Evolutionary conservation across 2,113 vertebrate genomes (phyloP).

Genomic region (Nothoprocta perdicaria): DNA sequence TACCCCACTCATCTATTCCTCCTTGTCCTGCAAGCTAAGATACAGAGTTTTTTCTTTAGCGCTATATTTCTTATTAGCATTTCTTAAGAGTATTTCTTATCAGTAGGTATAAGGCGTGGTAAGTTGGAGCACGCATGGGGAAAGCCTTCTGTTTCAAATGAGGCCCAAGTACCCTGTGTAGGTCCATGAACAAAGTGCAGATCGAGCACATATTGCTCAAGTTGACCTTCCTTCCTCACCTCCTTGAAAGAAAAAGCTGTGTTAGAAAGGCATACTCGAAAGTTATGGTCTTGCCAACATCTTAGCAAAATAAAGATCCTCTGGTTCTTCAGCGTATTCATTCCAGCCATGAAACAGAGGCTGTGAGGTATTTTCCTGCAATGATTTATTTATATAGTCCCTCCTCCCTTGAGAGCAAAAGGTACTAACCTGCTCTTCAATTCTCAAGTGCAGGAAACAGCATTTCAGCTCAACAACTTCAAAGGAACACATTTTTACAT

Average conservation of each 20-base stretch:
- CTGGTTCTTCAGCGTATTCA: neutral
- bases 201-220: neutral
- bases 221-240: neutral
- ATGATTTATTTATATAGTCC: constrained; percentile 29
- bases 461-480: constrained; percentile 1
- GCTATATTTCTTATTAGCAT: neutral
- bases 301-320: neutral
- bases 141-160: neutral
- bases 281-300: neutral
- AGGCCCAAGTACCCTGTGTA: neutral
- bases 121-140: neutral
- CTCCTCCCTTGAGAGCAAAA: constrained; percentile 34
- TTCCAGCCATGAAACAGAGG: neutral
- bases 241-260: neutral
- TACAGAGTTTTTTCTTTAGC: neutral
- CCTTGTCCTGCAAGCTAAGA: neutral
- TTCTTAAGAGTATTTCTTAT: neutral
- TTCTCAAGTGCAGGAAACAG: constrained; percentile 41
- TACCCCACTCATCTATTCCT: neutral
- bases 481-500: constrained; percentile 17
- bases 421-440: constrained; percentile 4
- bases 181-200: fast-evolving
- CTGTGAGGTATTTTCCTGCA: neutral
- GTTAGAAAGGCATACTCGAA: neutral
- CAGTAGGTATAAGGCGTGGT: too few relatives aligned